Percentiles rank a stretch among this genome's conserved stretches.
Conservation (phyloP, 2,888 invertebrate genomes). For the Tetranychus piercei region DNA sequence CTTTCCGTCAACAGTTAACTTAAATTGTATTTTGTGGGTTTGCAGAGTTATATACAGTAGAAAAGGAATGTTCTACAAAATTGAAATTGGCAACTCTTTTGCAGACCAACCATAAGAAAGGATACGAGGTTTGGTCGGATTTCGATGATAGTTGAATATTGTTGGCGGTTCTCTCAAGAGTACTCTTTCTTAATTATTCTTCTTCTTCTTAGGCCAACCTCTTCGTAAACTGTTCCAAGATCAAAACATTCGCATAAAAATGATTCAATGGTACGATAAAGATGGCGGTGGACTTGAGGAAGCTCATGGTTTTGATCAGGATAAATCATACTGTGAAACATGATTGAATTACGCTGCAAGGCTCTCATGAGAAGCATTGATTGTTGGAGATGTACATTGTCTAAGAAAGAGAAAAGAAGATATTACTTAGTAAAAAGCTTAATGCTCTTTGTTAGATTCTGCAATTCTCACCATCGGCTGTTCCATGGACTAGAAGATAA, state of each 20-base stretch:
- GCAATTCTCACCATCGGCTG: constrained; percentile 49
- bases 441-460: background rate
- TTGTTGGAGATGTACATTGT: constrained; percentile 84
- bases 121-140: background rate
- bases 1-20: too few relatives aligned
- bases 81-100: too few relatives aligned
- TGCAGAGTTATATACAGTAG: too few relatives aligned
- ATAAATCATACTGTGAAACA: constrained; percentile 85
- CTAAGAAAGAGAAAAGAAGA: constrained; percentile 30
- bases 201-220: constrained; percentile 10
- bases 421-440: background rate
- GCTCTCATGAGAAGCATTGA: constrained; percentile 75
- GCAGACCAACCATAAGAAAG: too few relatives aligned
- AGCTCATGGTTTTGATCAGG: constrained; percentile 76
- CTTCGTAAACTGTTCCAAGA: constrained; percentile 11
- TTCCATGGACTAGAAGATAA: constrained; percentile 77
- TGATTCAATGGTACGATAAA: constrained; percentile 80
- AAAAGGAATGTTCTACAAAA: too few relatives aligned
- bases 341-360: constrained; percentile 60
- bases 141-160: background rate
- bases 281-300: constrained; percentile 55
- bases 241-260: constrained; percentile 69
- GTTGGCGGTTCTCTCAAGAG: background rate
- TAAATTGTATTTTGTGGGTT: too few relatives aligned
- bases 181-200: constrained; percentile 5